Base-by-base conservation (phyloP, 2,113 vertebrate genomes). In the Lepus americanus region DNA sequence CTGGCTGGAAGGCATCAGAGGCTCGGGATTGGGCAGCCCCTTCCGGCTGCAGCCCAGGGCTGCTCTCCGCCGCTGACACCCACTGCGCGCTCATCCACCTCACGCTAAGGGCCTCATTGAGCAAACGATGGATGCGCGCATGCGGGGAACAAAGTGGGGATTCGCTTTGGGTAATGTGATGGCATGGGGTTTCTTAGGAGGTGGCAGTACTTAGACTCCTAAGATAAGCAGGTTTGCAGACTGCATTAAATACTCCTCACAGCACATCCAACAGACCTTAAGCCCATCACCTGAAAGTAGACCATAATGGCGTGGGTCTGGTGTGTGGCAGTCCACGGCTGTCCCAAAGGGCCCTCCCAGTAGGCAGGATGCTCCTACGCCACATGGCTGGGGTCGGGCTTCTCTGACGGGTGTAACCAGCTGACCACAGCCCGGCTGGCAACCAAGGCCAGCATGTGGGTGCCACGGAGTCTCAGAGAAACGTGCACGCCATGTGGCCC, bases 181-280 rank as follows among this genome's bases (percentile, higher is more conserved):
- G 20, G 1, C 92, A 91, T 96, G 80, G 96, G 95, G 70, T 76
- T 36, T 90, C 97, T 86, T 78, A 83, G 93, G 96, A 89, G 86
- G 92, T 27, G 89, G 87, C 55, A 87, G 95, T 90, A 87, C 94
- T 98, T 95, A 94, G 92, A 97, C 94, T 95, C 96, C 89, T 94
- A 96, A 97, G 90, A 66, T 39, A 64, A 36, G 69, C 53, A 59
- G 64, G 69, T 49, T 83, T 66, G 87, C 39, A 66, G 76, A 78
- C 88, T 73, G 19, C 53, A n/a, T 63, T 88, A 31, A 27, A 25
- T n/a, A 63, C 25, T 20, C 39, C 85, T 55, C 4, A 20, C 20
- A 66, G 74, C 6, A 55, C 94, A 51, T 61, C 39, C 49, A 31
- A 76, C 20, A 67, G 22, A 27, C 59, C 73, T 82, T 70, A 93